Conservation (phyloP, 2,888 invertebrate species). For the Orchesellides sinensis region DNA sequence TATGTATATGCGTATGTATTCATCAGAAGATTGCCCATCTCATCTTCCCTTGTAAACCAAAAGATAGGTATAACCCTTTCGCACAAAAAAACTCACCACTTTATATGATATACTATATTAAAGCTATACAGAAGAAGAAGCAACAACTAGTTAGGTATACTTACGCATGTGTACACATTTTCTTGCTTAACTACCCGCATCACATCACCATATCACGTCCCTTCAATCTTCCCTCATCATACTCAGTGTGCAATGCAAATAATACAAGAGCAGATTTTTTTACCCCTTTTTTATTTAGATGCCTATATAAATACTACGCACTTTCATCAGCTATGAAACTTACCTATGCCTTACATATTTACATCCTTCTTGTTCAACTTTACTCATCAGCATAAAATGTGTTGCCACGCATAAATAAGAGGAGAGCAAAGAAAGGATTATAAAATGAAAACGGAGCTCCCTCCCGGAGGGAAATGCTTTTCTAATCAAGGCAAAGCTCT, state of each 20-base stretch:
- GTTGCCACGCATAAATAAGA: background rate
- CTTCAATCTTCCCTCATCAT: too few species aligned
- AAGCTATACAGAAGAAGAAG: background rate
- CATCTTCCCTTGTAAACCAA: background rate
- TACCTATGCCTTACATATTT: too few species aligned
- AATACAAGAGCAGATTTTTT: conserved; percentile 1
- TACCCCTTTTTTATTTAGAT: background rate
- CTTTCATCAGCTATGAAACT: conserved; percentile 11
- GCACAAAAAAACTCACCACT: too few species aligned
- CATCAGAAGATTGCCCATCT: background rate
- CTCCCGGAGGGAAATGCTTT: background rate
- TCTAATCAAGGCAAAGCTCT: conserved; percentile 3
- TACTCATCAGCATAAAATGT: background rate
- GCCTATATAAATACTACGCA: background rate
- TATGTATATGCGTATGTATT: background rate
- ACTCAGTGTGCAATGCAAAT: too few species aligned
- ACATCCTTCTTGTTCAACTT: background rate
- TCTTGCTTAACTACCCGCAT: conserved; percentile 41
- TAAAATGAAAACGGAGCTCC: too few species aligned
- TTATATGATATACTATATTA: background rate
- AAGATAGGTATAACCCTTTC: too few species aligned
- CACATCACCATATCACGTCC: background rate
- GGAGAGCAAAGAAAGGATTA: too few species aligned
- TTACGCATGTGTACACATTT: conserved; percentile 29
- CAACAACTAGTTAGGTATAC: conserved; percentile 25